Evolutionary conservation across 2,888 invertebrate species (phyloP).

Genomic region (Macaria liturata): DNA sequence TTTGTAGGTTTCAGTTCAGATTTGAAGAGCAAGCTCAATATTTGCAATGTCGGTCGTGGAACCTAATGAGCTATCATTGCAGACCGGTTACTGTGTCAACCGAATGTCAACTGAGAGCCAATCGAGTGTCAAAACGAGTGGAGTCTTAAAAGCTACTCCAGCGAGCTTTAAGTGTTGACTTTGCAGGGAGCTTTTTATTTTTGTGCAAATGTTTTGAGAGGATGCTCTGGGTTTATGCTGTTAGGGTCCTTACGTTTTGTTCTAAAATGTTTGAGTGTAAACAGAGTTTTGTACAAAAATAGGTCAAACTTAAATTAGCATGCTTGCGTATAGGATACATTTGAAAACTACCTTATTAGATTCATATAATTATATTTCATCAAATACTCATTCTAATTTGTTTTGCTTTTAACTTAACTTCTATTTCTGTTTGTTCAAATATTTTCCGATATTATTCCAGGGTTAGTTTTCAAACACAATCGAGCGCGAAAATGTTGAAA

Average conservation of each 20-base stretch:
- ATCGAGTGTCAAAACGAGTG: constrained; percentile 22
- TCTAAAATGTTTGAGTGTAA: too few species aligned
- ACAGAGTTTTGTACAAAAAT: too few species aligned
- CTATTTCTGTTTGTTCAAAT: too few species aligned
- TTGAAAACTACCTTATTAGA: too few species aligned
- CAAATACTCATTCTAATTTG: too few species aligned
- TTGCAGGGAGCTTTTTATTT: constrained; percentile 22
- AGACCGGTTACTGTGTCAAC: constrained; percentile 33
- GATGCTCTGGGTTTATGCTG: not conserved
- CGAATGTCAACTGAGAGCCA: constrained; percentile 20
- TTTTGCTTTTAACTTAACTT: too few species aligned
- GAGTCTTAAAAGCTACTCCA: constrained; percentile 27
- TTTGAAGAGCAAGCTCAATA: constrained; percentile 50
- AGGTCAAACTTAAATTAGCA: too few species aligned
- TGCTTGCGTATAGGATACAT: too few species aligned
- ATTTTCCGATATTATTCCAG: too few species aligned
- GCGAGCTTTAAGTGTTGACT: constrained; percentile 22
- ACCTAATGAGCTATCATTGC: constrained; percentile 54
- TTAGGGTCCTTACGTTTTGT: constrained; percentile 1
- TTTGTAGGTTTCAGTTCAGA: constrained; percentile 39
- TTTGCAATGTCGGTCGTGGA: constrained; percentile 46
- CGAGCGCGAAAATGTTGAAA: too few species aligned
- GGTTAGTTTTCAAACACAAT: too few species aligned
- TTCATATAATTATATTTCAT: too few species aligned
- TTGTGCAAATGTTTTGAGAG: constrained; percentile 25